Percentiles rank a stretch among this genome's conserved stretches.
Evolutionary conservation across 92 coral and sea anemone genomes (phyloP).

Genomic region (Diadumene lineata): DNA sequence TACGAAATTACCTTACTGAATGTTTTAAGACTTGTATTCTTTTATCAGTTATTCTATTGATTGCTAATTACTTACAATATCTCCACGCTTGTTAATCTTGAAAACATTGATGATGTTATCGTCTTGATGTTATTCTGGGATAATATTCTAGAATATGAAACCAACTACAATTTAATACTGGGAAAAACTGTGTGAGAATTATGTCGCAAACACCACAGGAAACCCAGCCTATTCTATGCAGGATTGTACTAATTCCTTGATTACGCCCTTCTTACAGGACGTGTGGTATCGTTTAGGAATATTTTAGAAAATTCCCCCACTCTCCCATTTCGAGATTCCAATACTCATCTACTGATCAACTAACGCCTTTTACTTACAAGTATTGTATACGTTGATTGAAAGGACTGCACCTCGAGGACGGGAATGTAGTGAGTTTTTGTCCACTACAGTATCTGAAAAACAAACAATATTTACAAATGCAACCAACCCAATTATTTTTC

Average conservation of each 20-base stretch:
- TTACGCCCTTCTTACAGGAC: too few relatives aligned
- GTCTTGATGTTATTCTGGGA: slow-evolving; percentile 10
- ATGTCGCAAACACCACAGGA: neutral
- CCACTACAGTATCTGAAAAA: slow-evolving; percentile 13
- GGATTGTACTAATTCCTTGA: too few relatives aligned
- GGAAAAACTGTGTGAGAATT: neutral
- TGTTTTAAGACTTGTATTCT: too few relatives aligned
- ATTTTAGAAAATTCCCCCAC: too few relatives aligned
- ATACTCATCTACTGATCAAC: too few relatives aligned
- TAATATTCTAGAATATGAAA: slow-evolving; percentile 6
- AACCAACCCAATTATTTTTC: too few relatives aligned
- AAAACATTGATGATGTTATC: slow-evolving; percentile 22
- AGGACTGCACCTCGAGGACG: slow-evolving; percentile 16
- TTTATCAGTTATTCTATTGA: neutral
- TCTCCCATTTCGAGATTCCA: too few relatives aligned
- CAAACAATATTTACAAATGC: neutral
- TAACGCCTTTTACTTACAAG: slow-evolving; percentile 36
- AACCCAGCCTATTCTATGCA: too few relatives aligned
- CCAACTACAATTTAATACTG: neutral
- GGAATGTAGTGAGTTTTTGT: slow-evolving; percentile 20
- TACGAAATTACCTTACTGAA: too few relatives aligned
- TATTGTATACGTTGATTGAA: neutral
- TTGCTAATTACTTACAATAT: slow-evolving; percentile 20
- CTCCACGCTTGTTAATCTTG: slow-evolving; percentile 14
- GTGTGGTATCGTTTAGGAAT: too few relatives aligned